Evolutionary conservation across 1,140 invertebrate species (phyloP).

Genomic region (Drosophila pseudoobscura): DNA sequence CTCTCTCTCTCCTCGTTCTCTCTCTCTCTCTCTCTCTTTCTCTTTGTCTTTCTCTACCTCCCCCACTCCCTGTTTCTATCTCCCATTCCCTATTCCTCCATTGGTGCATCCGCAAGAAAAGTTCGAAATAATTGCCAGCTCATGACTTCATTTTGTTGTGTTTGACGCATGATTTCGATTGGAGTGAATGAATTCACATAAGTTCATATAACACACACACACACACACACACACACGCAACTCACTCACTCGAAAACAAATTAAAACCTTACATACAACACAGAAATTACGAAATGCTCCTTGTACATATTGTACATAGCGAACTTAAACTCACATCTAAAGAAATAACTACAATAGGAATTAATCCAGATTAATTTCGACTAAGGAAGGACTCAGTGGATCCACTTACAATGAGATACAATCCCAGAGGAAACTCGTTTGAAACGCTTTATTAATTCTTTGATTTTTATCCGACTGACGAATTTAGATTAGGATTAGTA

Average conservation of each 20-base stretch:
- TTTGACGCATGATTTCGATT: conserved; percentile 35
- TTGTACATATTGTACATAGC: neutral
- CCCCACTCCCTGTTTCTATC: neutral
- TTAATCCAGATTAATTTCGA: no score
- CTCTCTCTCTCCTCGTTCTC: neutral
- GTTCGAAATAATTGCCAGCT: conserved; percentile 30
- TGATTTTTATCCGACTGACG: no score
- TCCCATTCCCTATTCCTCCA: neutral
- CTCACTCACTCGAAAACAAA: conserved; percentile 8
- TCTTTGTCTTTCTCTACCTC: conserved; percentile 3
- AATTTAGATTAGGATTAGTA: no score
- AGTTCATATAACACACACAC: neutral
- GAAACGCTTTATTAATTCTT: no score
- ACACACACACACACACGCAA: conserved; percentile 7
- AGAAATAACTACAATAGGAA: no score
- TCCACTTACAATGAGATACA: no score
- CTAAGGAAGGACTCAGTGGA: no score
- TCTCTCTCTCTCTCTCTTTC: neutral
- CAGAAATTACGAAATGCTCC: neutral
- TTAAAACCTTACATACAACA: neutral
- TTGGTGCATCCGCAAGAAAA: conserved; percentile 24
- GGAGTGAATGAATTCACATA: conserved; percentile 11
- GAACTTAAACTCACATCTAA: no score
- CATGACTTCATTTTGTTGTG: conserved; percentile 47
- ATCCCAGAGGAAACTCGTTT: no score